phyloP scores from a whole-genome alignment of 2,113 vertebrate genomes.

The Otis tarda region DNA sequence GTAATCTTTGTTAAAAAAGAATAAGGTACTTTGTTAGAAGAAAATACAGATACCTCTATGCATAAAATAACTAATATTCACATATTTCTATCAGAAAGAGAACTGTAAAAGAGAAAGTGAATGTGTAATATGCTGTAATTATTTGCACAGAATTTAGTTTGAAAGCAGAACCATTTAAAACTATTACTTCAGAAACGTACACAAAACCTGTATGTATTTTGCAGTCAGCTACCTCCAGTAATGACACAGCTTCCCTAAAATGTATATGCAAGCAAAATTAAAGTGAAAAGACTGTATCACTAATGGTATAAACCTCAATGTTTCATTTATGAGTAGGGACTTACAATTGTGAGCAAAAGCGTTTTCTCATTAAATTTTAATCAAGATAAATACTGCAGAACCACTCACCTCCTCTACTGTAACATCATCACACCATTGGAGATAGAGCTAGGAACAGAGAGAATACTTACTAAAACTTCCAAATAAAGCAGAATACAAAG shows the following conservation, averaged over 20 bases:
- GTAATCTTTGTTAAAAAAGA: constrained; percentile 75
- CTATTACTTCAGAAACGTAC: constrained; percentile 59
- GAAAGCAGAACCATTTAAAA: constrained; percentile 56
- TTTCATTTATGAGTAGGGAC: constrained; percentile 93
- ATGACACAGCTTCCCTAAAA: constrained; percentile 76
- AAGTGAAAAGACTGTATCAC: constrained; percentile 80
- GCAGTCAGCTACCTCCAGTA: constrained; percentile 72
- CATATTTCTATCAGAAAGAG: background rate
- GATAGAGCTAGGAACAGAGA: constrained; percentile 86
- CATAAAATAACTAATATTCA: background rate
- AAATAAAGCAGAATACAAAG: constrained; percentile 50
- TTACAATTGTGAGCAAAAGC: constrained; percentile 84
- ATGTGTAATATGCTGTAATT: background rate
- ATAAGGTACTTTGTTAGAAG: background rate
- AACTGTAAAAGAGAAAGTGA: background rate
- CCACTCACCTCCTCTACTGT: constrained; percentile 91
- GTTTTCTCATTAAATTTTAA: constrained; percentile 96
- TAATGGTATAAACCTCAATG: constrained; percentile 85
- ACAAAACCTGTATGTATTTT: constrained; percentile 38
- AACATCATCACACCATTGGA: constrained; percentile 96
- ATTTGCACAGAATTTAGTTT: background rate
- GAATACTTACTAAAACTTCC: constrained; percentile 69
- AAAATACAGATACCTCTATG: background rate
- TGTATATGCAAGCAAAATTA: constrained; percentile 77
- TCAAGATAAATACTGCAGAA: constrained; percentile 90